Evolutionary conservation across 1,140 invertebrate genomes (phyloP).

Genomic region (Apis laboriosa): DNA sequence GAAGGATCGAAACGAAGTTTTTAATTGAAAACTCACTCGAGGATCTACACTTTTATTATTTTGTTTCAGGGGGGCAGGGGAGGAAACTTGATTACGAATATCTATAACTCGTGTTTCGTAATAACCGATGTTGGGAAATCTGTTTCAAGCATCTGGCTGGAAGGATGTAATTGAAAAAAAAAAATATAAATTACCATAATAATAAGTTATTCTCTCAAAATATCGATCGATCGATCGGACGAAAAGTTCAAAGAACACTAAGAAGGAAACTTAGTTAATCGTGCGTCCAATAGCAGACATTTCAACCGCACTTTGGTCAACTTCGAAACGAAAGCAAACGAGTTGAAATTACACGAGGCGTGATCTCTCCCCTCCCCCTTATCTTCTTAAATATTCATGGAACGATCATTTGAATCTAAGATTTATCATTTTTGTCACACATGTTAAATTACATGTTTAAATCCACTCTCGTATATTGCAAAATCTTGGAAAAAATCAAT

Average conservation of each 20-base stretch:
- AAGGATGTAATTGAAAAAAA: not conserved
- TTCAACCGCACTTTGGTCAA: no score
- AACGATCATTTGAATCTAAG: not conserved
- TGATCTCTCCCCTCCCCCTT: not conserved
- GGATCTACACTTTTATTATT: not conserved
- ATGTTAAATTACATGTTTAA: not conserved
- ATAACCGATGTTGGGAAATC: not conserved
- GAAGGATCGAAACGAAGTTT: not conserved
- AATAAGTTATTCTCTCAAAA: not conserved
- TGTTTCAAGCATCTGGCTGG: not conserved
- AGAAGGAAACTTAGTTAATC: not conserved
- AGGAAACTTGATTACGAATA: not conserved
- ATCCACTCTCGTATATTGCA: not conserved
- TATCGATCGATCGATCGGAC: rapidly evolving
- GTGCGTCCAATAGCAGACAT: not conserved
- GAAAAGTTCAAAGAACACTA: not conserved
- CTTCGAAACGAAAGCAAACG: not conserved
- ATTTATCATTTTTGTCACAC: not conserved
- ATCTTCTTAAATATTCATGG: not conserved
- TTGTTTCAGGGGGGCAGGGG: no score
- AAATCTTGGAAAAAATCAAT: not conserved
- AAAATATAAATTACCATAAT: not conserved
- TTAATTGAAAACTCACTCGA: not conserved
- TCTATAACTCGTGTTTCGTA: not conserved
- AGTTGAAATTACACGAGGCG: not conserved